A percentile compares a stretch with the other conserved stretches of the same genome.
Evolutionary conservation across 2,888 invertebrate species (phyloP).

Genomic region (Marronus borbonicus): DNA sequence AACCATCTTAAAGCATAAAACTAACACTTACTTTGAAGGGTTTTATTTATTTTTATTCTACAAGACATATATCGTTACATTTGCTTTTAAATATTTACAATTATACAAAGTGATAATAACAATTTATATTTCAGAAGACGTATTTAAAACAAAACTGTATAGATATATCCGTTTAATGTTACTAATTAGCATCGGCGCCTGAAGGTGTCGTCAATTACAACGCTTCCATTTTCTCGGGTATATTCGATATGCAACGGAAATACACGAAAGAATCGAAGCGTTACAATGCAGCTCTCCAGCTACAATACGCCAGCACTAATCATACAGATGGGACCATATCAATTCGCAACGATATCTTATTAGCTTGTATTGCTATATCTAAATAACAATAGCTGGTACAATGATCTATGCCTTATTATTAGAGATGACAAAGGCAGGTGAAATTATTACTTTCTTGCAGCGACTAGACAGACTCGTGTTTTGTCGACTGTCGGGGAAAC

Average conservation of each 20-base stretch:
- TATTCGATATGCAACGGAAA: no score
- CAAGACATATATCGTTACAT: background rate
- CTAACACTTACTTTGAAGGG: no score
- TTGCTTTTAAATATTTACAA: background rate
- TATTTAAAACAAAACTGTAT: background rate
- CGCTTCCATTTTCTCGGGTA: no score
- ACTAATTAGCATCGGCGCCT: background rate
- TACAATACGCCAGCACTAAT: no score
- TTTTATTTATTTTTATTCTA: no score
- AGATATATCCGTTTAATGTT: background rate
- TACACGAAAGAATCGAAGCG: no score
- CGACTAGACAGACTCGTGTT: no score
- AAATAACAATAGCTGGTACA: background rate
- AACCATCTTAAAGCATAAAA: background rate
- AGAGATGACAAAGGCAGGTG: no score
- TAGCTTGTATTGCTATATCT: background rate
- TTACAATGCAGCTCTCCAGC: no score
- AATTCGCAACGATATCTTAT: background rate
- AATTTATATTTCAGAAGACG: conserved; percentile 7
- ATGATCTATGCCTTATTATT: background rate
- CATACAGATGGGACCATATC: background rate
- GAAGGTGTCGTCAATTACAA: no score
- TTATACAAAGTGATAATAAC: background rate
- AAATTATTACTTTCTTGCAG: no score
- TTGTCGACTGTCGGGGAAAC: no score